Percentiles rank a stretch among this genome's conserved stretches.
Conservation (phyloP, 2,888 invertebrate species). For the Sialis lutaria region DNA sequence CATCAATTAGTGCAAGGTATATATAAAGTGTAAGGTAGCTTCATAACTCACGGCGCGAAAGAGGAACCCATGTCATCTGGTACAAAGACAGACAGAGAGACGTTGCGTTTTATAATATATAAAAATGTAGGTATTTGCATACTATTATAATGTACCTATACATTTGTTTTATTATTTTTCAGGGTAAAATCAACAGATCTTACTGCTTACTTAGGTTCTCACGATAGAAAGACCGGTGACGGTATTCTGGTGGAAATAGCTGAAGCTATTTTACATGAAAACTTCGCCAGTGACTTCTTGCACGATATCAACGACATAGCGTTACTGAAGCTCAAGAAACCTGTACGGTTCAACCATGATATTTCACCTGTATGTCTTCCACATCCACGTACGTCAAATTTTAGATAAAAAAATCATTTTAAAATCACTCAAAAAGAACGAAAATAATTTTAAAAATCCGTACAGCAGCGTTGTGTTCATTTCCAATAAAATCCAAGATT, state of each 20-base stretch:
- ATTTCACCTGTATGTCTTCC: slow-evolving; percentile 38
- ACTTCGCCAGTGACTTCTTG: slow-evolving; percentile 30
- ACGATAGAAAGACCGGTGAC: slow-evolving; percentile 19
- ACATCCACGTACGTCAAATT: slow-evolving; percentile 20
- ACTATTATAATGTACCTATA: neutral
- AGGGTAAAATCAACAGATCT: slow-evolving; percentile 26
- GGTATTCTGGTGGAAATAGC: slow-evolving; percentile 26
- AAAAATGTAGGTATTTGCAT: neutral
- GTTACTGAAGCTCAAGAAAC: slow-evolving; percentile 27
- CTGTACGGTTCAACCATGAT: slow-evolving; percentile 26
- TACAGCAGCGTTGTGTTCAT: too few species aligned
- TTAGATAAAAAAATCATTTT: too few species aligned
- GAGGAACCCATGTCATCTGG: too few species aligned
- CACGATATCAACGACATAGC: slow-evolving; percentile 41
- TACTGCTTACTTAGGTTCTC: slow-evolving; percentile 28
- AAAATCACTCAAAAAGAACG: too few species aligned
- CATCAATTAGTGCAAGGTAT: too few species aligned
- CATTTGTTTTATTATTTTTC: slow-evolving; percentile 9
- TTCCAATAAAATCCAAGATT: neutral
- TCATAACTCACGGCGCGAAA: too few species aligned
- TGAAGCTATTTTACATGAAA: slow-evolving; percentile 27
- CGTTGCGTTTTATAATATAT: too few species aligned
- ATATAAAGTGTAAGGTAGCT: too few species aligned
- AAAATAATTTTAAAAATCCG: too few species aligned
- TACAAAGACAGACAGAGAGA: too few species aligned